These are phyloP conservation scores for Crenuchus spilurus DNA, from an alignment of 2,797 vertebrate species.

Conservation along the genomic window DNA sequence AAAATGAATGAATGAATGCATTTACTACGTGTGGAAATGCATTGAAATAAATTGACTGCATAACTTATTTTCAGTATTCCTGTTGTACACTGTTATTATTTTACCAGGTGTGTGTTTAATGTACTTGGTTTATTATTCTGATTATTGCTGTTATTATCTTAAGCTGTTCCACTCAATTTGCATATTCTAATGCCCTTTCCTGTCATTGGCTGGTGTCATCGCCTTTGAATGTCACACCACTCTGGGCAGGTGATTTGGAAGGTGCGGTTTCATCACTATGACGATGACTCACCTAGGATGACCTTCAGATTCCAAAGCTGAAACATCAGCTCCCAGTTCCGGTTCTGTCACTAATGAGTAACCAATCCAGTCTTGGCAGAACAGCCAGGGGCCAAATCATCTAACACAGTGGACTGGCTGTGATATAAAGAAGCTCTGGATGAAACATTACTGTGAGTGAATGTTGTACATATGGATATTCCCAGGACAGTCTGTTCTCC, in stretches of 20 bases:
- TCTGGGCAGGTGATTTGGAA: slow-evolving; percentile 46
- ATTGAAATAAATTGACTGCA: too few relatives aligned
- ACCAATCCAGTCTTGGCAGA: neutral
- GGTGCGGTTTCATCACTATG: slow-evolving; percentile 59
- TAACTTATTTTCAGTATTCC: neutral
- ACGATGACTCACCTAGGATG: slow-evolving; percentile 24
- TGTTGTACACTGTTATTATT: neutral
- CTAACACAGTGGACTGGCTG: neutral
- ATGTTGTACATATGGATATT: neutral
- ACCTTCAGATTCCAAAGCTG: slow-evolving; percentile 57
- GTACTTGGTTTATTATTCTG: neutral
- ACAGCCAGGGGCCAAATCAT: neutral
- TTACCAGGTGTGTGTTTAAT: neutral
- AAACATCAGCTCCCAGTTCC: neutral
- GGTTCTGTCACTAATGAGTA: slow-evolving; percentile 13
- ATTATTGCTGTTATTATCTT: slow-evolving; percentile 29
- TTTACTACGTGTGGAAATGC: too few relatives aligned
- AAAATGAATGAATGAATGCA: too few relatives aligned
- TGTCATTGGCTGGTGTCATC: slow-evolving; percentile 62
- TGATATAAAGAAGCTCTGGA: neutral
- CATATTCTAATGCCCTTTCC: slow-evolving; percentile 39
- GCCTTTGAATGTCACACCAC: slow-evolving; percentile 73
- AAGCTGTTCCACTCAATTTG: slow-evolving; percentile 61
- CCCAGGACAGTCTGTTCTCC: neutral
- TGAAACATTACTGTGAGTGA: too few relatives aligned